Conservation (phyloP, 2,113 vertebrate species). For the Bufo bufo region DNA sequence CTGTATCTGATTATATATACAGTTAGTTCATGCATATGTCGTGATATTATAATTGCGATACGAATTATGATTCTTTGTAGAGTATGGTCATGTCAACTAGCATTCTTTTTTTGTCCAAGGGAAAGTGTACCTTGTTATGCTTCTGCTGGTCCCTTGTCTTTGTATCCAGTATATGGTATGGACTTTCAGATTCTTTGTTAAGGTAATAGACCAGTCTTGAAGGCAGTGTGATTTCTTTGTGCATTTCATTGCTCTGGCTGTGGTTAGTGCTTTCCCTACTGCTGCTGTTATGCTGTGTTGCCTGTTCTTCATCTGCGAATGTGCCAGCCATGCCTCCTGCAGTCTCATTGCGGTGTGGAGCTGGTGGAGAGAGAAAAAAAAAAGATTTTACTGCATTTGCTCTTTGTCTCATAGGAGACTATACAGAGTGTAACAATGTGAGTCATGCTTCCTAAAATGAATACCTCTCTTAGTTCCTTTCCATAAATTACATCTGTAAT, state of each 20-base stretch:
- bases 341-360: slow-evolving; percentile 76
- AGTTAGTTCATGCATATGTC: not conserved
- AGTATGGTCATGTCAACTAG: not conserved
- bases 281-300: slow-evolving; percentile 74
- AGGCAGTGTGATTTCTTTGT: slow-evolving; percentile 88
- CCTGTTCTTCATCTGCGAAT: slow-evolving; percentile 68
- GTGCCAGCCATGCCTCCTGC: slow-evolving; percentile 64
- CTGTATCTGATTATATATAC: not conserved
- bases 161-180: slow-evolving; percentile 93
- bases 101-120: no score
- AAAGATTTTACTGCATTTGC: slow-evolving; percentile 23
- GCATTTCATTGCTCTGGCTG: slow-evolving; percentile 74
- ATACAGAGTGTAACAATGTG: not conserved
- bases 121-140: slow-evolving; percentile 81
- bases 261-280: slow-evolving; percentile 74
- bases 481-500: not conserved
- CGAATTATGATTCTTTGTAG: not conserved
- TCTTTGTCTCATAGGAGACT: not conserved
- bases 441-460: not conserved
- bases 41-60: not conserved
- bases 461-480: not conserved
- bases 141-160: slow-evolving; percentile 83
- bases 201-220: slow-evolving; percentile 95
- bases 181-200: slow-evolving; percentile 91
- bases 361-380: slow-evolving; percentile 61